Percentiles rank a stretch among this genome's conserved stretches.
These are phyloP conservation scores for Cancer borealis DNA, from an alignment of 2,888 invertebrate species.

Conservation along the genomic window DNA sequence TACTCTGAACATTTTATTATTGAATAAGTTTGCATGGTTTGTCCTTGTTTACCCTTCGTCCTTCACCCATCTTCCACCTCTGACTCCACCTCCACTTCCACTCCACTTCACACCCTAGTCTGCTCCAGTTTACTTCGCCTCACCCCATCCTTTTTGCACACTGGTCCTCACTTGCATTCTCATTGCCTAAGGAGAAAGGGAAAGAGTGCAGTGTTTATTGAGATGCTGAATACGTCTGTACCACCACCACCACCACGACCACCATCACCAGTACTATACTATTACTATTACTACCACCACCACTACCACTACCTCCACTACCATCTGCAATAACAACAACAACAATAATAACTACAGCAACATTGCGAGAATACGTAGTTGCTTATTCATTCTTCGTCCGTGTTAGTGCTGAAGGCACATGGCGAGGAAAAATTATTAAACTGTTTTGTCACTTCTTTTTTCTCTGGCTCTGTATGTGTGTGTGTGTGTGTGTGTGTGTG, in stretches of 20 bases:
- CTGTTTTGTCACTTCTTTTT: neutral
- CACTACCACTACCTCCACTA: neutral
- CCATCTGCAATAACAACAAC: too few species aligned
- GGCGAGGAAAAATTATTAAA: neutral
- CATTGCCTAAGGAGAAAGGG: neutral
- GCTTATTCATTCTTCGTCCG: neutral
- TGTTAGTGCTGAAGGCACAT: neutral
- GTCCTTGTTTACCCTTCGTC: neutral
- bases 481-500: conserved; percentile 18
- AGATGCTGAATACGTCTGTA: neutral
- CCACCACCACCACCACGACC: neutral
- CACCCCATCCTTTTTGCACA: neutral
- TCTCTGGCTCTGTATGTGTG: neutral
- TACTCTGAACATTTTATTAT: neutral
- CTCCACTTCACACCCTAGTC: neutral
- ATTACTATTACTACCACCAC: neutral
- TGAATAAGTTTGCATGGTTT: neutral
- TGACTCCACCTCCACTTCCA: neutral
- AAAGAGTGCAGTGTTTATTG: neutral
- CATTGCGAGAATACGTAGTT: neutral
- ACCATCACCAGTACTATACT: neutral
- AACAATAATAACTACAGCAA: neutral
- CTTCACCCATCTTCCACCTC: neutral
- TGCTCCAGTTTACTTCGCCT: neutral
- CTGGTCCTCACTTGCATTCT: neutral